phyloP scores from a whole-genome alignment of 2,113 vertebrate species.

The Heterotilapia buettikoferi region DNA sequence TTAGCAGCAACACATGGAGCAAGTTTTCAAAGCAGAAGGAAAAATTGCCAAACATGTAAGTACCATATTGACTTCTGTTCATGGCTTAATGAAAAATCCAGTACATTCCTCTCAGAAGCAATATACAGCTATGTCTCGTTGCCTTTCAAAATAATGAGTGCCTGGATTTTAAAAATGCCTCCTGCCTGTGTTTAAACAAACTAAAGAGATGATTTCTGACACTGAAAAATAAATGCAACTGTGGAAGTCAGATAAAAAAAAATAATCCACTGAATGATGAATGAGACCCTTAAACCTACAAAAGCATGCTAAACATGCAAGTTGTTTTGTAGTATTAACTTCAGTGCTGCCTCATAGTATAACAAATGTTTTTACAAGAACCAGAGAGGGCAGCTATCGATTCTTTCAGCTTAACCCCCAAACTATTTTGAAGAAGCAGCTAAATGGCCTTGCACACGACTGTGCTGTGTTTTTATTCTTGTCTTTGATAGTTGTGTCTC shows the following conservation, averaged over 20 bases:
- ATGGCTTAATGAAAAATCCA: not conserved
- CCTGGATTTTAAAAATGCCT: not conserved
- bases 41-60: not conserved
- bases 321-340: constrained; percentile 15
- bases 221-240: not conserved
- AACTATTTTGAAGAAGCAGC: not conserved
- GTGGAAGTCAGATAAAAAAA: not conserved
- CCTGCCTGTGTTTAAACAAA: not conserved
- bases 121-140: not conserved
- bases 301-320: not conserved
- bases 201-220: not conserved
- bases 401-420: constrained; percentile 14
- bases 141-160: not conserved
- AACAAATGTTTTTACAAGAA: constrained; percentile 16
- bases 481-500: constrained; percentile 10
- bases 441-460: not conserved
- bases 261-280: not conserved
- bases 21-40: not conserved
- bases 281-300: not conserved
- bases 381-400: constrained; percentile 14
- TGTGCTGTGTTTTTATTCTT: constrained; percentile 6
- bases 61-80: not conserved
- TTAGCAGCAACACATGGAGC: constrained; percentile 6
- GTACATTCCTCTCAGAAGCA: not conserved
- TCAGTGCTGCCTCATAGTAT: not conserved